These are phyloP conservation scores for Drosophila parabipectinata DNA, from an alignment of 1,140 invertebrate genomes.

Conservation along the genomic window DNA sequence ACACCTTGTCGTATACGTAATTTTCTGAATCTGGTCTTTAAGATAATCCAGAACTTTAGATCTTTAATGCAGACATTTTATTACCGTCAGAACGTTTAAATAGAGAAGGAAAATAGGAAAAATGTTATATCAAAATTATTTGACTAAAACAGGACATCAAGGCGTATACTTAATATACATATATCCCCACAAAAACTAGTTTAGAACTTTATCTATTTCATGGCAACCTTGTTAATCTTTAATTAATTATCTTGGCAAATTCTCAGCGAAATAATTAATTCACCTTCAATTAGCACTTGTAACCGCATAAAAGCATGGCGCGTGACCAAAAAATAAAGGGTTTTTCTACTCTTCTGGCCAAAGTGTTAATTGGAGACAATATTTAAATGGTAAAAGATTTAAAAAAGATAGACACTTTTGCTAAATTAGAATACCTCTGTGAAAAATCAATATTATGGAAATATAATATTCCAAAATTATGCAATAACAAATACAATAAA, in stretches of 20 bases:
- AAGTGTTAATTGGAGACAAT: constrained; percentile 42
- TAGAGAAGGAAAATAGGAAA: too few species aligned
- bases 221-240: constrained; percentile 10
- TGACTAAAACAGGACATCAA: neutral
- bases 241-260: constrained; percentile 25
- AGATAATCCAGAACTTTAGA: too few species aligned
- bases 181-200: neutral
- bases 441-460: constrained; percentile 8
- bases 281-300: constrained; percentile 53
- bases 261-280: constrained; percentile 17
- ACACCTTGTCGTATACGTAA: too few species aligned
- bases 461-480: constrained; percentile 11
- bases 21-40: too few species aligned
- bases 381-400: neutral
- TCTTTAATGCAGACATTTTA: too few species aligned
- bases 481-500: neutral
- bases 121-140: too few species aligned
- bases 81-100: too few species aligned
- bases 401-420: constrained; percentile 5
- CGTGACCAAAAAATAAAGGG: constrained; percentile 22
- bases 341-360: constrained; percentile 7
- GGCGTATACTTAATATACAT: neutral
- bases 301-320: constrained; percentile 34
- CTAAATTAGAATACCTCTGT: constrained; percentile 12
- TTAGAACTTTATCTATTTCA: neutral